These are phyloP conservation scores for Cydia amplana DNA, from an alignment of 1,140 invertebrate genomes.

Conservation along the genomic window DNA sequence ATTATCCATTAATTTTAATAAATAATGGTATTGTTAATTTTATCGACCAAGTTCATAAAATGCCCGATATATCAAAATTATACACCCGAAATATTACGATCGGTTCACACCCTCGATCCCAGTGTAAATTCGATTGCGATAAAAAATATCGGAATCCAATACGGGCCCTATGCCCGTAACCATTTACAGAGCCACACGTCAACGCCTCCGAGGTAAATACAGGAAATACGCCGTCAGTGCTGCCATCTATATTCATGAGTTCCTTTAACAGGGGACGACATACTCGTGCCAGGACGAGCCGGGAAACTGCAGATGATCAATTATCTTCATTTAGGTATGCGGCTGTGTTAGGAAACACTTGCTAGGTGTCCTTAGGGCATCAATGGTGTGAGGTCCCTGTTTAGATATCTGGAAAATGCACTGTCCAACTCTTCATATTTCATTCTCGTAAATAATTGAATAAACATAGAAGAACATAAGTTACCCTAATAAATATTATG, in stretches of 20 bases:
- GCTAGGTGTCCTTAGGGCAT: neutral
- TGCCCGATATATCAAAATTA: neutral
- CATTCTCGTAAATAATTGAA: no score
- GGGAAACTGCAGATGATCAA: conserved; percentile 15
- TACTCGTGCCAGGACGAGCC: neutral
- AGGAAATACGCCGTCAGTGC: conserved; percentile 22
- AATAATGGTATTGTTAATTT: neutral
- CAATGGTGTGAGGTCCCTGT: neutral
- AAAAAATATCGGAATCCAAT: conserved; percentile 32
- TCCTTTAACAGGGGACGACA: conserved; percentile 1
- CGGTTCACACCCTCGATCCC: conserved; percentile 11
- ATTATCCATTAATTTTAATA: neutral
- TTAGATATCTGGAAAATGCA: neutral
- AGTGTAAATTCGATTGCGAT: neutral
- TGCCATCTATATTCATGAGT: conserved; percentile 31
- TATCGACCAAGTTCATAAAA: neutral
- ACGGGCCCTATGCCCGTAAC: neutral
- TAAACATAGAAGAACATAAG: no score
- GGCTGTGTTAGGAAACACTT: neutral
- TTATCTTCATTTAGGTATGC: neutral
- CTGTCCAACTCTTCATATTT: no score
- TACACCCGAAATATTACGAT: neutral
- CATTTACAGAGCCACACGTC: conserved; percentile 24
- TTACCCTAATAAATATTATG: no score
- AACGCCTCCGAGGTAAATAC: conserved; percentile 11